Conservation (phyloP, 2,113 vertebrate genomes). For the Passer domesticus region DNA sequence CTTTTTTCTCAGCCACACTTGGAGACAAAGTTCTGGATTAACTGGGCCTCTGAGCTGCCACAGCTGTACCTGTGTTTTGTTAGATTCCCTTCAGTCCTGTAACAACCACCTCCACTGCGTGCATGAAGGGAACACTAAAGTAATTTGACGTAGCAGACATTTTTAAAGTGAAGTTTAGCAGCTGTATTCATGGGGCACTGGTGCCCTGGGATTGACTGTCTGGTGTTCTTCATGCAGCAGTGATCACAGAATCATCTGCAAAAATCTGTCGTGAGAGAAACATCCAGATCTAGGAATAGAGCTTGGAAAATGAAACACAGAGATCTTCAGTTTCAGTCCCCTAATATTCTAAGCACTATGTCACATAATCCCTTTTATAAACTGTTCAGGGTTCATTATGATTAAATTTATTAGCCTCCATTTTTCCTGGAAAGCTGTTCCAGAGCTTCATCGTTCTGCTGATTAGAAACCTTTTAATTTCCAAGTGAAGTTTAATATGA, state of each 20-base stretch:
- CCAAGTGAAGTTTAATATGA: constrained; percentile 53
- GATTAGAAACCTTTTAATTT: constrained; percentile 64
- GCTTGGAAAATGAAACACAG: neutral
- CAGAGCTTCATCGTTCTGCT: neutral
- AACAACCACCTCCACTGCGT: neutral
- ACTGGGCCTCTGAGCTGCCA: neutral
- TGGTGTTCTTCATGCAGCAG: neutral
- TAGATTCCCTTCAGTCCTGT: neutral
- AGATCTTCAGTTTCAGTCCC: neutral
- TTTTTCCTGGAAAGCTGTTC: constrained; percentile 36
- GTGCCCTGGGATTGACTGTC: neutral
- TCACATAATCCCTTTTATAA: constrained; percentile 56
- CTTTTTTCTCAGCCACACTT: neutral
- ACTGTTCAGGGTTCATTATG: constrained; percentile 47
- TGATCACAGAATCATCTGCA: neutral
- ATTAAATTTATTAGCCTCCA: constrained; percentile 31
- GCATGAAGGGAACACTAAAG: neutral
- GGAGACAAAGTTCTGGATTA: neutral
- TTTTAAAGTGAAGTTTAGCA: neutral
- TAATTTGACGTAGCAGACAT: neutral
- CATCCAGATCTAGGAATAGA: neutral
- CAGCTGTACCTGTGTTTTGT: neutral
- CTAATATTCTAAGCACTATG: neutral
- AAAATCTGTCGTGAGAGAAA: neutral
- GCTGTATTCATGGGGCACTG: neutral